These are phyloP conservation scores for Phengaris arion DNA, from an alignment of 2,888 invertebrate species.

Conservation along the genomic window DNA sequence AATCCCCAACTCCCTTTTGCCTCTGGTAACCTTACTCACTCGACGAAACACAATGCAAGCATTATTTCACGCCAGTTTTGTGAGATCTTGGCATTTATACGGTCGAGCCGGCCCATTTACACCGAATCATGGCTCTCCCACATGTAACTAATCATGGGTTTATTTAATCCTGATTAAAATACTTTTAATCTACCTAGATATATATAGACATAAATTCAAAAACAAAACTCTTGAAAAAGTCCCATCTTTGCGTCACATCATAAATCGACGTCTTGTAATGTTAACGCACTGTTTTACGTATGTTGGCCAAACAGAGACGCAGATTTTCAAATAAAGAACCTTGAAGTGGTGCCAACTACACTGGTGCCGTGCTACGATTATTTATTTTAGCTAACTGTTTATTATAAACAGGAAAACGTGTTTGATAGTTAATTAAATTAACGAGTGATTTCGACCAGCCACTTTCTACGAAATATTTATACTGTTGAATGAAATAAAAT, in stretches of 20 bases:
- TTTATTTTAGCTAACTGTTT: slow-evolving; percentile 53
- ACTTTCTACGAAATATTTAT: slow-evolving; percentile 13
- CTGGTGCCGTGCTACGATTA: slow-evolving; percentile 55
- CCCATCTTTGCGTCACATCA: slow-evolving; percentile 52
- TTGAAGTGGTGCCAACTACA: slow-evolving; percentile 75
- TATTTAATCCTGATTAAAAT: too few relatives aligned
- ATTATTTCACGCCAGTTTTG: too few relatives aligned
- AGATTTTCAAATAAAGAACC: slow-evolving; percentile 66
- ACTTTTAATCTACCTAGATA: neutral
- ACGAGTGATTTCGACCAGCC: neutral
- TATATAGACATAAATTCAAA: neutral
- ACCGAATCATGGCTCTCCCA: too few relatives aligned
- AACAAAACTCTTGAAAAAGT: slow-evolving; percentile 5
- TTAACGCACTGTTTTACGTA: slow-evolving; percentile 55
- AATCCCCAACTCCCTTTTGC: too few relatives aligned
- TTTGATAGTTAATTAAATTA: slow-evolving; percentile 21
- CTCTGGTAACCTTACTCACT: too few relatives aligned
- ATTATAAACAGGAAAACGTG: slow-evolving; percentile 50
- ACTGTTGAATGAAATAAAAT: neutral
- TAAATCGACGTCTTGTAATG: slow-evolving; percentile 55
- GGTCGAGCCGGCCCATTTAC: too few relatives aligned
- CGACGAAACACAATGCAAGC: too few relatives aligned
- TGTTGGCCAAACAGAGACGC: slow-evolving; percentile 73
- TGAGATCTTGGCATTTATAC: too few relatives aligned
- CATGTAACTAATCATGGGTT: too few relatives aligned